Evolutionary conservation across 2,888 invertebrate genomes (phyloP).

Genomic region (Nasonovia ribisnigri): DNA sequence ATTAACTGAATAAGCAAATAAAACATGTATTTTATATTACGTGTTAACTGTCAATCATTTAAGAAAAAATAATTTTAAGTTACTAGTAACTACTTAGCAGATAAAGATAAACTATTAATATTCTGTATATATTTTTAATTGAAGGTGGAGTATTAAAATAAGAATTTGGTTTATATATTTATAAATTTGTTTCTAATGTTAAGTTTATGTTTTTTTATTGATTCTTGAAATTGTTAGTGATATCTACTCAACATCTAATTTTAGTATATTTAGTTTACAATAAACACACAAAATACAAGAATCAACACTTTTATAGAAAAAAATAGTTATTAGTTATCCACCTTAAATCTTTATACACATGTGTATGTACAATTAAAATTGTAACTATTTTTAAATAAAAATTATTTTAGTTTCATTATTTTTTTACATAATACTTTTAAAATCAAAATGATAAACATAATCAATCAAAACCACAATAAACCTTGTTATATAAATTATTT

Average conservation of each 20-base stretch:
- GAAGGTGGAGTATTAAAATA: constrained; percentile 22
- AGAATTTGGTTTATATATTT: not conserved
- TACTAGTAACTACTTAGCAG: not conserved
- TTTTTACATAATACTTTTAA: not conserved
- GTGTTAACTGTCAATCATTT: not conserved
- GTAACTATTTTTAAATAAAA: not conserved
- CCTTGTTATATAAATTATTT: constrained; percentile 9
- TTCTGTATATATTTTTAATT: not conserved
- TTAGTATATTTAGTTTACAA: not conserved
- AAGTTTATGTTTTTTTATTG: not conserved
- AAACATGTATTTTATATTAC: not conserved
- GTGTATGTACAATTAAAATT: constrained; percentile 29
- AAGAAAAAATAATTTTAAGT: not conserved
- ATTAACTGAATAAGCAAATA: constrained; percentile 1
- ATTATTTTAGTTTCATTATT: not conserved
- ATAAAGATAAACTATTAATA: not conserved
- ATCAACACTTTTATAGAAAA: constrained; percentile 16
- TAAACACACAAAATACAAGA: not conserved
- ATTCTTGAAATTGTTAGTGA: not conserved
- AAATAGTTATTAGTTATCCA: not conserved
- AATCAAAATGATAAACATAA: constrained; percentile 30
- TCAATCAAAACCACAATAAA: constrained; percentile 6
- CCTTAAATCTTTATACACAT: not conserved
- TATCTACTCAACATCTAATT: not conserved
- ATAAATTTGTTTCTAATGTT: not conserved